Evolutionary conservation across 2,113 vertebrate genomes (phyloP).

Genomic region (Otis tarda): DNA sequence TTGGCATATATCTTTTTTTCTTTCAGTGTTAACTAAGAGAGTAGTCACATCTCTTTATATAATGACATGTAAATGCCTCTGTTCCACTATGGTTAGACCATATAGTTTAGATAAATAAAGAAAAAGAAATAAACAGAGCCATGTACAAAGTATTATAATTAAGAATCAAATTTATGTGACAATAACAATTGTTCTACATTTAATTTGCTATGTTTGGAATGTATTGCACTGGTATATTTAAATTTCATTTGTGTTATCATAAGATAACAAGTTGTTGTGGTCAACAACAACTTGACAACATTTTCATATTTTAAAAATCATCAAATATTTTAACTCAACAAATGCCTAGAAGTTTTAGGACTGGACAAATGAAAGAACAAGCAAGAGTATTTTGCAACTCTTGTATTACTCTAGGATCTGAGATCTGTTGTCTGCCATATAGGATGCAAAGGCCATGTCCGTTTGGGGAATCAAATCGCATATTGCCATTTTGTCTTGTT

Average conservation of each 20-base stretch:
- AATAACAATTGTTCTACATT: background rate
- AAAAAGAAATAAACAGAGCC: background rate
- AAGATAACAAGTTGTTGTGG: background rate
- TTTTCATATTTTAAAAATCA: background rate
- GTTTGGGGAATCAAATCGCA: background rate
- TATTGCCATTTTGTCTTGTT: background rate
- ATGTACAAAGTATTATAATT: background rate
- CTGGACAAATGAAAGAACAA: background rate
- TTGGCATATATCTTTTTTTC: background rate
- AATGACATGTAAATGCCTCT: background rate
- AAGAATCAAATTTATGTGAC: background rate
- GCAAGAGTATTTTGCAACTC: background rate
- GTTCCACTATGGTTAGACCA: background rate
- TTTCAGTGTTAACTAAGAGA: background rate
- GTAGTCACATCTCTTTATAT: background rate
- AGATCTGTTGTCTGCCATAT: background rate
- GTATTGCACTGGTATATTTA: background rate
- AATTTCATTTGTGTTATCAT: background rate
- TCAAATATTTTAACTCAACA: background rate
- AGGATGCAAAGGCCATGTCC: background rate
- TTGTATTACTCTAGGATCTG: accelerated
- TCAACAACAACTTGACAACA: background rate
- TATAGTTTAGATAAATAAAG: background rate
- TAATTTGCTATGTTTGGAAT: background rate
- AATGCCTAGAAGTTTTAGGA: background rate